These are phyloP conservation scores for Syrista parreyssii DNA, from an alignment of 2,888 invertebrate species.

Conservation along the genomic window DNA sequence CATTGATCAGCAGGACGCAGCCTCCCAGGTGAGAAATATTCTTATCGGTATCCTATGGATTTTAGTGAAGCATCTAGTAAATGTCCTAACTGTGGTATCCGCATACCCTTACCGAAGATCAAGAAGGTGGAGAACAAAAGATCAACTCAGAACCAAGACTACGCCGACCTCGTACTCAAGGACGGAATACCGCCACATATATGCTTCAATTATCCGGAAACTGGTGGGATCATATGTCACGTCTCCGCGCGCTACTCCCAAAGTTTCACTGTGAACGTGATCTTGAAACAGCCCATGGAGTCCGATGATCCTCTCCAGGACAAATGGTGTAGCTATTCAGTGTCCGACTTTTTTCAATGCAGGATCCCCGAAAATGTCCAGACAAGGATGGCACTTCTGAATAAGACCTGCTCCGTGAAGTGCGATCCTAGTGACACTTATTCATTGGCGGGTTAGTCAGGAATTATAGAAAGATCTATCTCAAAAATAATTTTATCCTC, in stretches of 20 bases:
- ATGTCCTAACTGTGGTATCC: neutral
- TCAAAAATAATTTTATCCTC: neutral
- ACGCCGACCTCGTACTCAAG: neutral
- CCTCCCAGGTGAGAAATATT: neutral
- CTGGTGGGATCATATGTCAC: conserved; percentile 68
- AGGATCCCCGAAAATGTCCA: conserved; percentile 70
- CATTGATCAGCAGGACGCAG: neutral
- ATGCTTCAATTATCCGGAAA: conserved; percentile 65
- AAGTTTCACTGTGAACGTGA: conserved; percentile 69
- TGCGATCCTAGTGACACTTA: conserved; percentile 81
- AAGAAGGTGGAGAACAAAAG: neutral
- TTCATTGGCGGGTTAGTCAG: conserved; percentile 66
- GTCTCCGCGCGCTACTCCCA: conserved; percentile 72
- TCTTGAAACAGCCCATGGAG: conserved; percentile 67
- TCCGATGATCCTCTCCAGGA: neutral
- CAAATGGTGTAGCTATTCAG: conserved; percentile 77
- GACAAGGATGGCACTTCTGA: conserved; percentile 56
- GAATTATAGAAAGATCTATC: neutral
- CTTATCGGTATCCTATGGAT: neutral
- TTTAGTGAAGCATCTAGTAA: neutral
- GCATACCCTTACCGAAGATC: neutral
- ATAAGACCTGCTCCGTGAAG: conserved; percentile 73
- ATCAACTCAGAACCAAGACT: neutral
- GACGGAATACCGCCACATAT: conserved; percentile 69
- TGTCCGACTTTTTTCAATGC: conserved; percentile 68